These are phyloP conservation scores for Propithecus coquereli DNA, from an alignment of 2,113 vertebrate genomes.

Conservation along the genomic window DNA sequence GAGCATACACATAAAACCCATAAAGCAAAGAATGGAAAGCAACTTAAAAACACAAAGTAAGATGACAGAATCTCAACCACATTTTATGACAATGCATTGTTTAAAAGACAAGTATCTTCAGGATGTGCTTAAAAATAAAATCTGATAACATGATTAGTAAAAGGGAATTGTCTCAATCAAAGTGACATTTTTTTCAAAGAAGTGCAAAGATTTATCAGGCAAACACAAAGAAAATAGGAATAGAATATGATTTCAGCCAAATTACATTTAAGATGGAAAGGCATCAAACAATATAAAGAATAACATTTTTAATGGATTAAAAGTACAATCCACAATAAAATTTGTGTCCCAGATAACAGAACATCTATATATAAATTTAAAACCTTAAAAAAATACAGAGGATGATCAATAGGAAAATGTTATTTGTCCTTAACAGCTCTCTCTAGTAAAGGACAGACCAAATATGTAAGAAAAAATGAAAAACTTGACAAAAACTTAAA, in stretches of 20 bases:
- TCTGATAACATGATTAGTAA: neutral
- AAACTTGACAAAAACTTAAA: neutral
- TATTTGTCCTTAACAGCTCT: neutral
- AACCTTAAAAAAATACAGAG: neutral
- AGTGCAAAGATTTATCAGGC: neutral
- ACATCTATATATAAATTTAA: neutral
- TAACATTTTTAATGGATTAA: neutral
- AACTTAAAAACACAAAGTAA: neutral
- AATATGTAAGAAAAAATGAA: neutral
- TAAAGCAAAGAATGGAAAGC: neutral
- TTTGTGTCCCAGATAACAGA: neutral
- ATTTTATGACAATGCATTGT: neutral
- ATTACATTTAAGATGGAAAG: conserved; percentile 4
- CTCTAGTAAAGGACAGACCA: neutral
- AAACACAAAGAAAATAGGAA: neutral
- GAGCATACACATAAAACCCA: neutral
- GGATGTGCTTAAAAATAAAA: conserved; percentile 31
- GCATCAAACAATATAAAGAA: neutral
- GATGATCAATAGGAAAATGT: neutral
- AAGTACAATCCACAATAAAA: neutral
- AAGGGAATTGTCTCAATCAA: conserved; percentile 18
- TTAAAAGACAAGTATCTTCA: conserved; percentile 8
- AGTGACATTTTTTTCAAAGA: neutral
- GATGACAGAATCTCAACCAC: neutral
- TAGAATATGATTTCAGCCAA: neutral